phyloP scores from a whole-genome alignment of 2,888 invertebrate genomes.

The Salticus scenicus region DNA sequence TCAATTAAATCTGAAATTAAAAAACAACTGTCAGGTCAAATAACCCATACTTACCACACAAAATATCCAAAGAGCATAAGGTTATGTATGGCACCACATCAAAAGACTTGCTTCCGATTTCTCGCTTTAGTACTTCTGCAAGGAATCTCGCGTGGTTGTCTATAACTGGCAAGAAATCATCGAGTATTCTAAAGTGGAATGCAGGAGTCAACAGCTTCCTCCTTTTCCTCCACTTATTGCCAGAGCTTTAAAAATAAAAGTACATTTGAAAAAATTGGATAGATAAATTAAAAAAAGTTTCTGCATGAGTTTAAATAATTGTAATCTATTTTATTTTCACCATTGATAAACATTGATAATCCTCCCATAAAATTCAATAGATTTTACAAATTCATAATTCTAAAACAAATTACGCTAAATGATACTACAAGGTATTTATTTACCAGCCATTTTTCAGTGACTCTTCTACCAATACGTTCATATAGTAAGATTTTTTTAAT shows the following conservation, averaged over 20 bases:
- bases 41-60: conserved; percentile 72
- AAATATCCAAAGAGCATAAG: conserved; percentile 72
- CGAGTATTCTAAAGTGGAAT: conserved; percentile 72
- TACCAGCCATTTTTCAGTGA: too few relatives aligned
- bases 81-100: conserved; percentile 72
- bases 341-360: too few relatives aligned
- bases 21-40: too few relatives aligned
- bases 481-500: too few relatives aligned
- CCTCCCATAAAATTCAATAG: too few relatives aligned
- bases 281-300: not conserved
- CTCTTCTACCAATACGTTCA: too few relatives aligned
- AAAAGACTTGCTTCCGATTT: conserved; percentile 46
- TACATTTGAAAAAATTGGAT: too few relatives aligned
- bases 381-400: too few relatives aligned
- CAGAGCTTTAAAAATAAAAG: conserved; percentile 45
- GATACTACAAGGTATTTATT: too few relatives aligned
- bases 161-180: conserved; percentile 71
- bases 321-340: not conserved
- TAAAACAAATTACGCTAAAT: too few relatives aligned
- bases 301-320: not conserved
- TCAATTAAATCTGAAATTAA: too few relatives aligned
- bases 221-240: conserved; percentile 71
- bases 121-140: conserved; percentile 63
- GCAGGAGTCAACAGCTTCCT: conserved; percentile 72
- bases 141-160: conserved; percentile 71